Base-by-base conservation (phyloP, 2,797 vertebrate species). In the Tadarida brasiliensis region DNA sequence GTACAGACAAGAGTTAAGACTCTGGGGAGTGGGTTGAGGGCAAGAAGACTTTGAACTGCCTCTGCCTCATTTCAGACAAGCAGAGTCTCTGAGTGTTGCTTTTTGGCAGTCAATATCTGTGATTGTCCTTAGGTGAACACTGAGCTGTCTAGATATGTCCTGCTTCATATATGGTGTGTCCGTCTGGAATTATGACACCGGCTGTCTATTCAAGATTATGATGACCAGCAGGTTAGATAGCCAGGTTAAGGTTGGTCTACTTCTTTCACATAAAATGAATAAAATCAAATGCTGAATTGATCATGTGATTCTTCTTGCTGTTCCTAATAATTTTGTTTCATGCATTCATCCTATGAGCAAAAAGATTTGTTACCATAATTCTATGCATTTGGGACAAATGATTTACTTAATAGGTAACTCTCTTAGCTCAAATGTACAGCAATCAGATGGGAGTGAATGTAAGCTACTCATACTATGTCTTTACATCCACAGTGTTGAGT, bases 221-320 rank as follows among this genome's bases (percentile, higher is more conserved):
- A 30, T 9, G 3, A n/a, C 63, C 56, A 17, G 11, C 11, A 67
- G n/a, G 33, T 44, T 26, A 47, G 47, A 39, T 35, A n/a, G 6
- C 39, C 44, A 59, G 17, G 5, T 65, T 56, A 77, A 33, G 28
- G 9, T 28, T 33, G 19, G 11, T 68, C 6, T 51, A 3, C 71
- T 87, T 86, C 80, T 94, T 96, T 84, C 28, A 39, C 26, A 81
- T 33, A 44, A 80, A 89, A 10, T 67, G 5, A 89, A 81, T 70
- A 59, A 77, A 67, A 78, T 49, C 24, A 71, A 92, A 20, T 2
- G 4, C 56, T 80, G 57, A 28, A 65, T 39, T 87, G 12, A 80
- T 35, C 1, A 11, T 61, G 24, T 28, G 39, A 49, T 81, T 84
- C 73, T 61, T 30, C 14, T 56, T 71, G 2, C 49, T 80, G 6